Conservation (phyloP, 2,888 invertebrate species). For the Apamea anceps region DNA sequence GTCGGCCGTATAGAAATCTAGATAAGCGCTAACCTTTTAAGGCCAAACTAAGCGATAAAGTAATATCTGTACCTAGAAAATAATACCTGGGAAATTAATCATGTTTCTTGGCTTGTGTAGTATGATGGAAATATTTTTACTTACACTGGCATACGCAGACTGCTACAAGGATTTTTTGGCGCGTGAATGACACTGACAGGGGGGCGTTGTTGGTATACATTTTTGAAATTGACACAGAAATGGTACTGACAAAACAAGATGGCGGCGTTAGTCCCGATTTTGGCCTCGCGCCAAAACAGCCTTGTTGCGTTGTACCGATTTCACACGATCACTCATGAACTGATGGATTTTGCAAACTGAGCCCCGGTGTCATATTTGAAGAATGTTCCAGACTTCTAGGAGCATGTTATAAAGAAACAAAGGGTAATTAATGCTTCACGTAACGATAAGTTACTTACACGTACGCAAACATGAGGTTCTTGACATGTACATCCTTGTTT, state of each 20-base stretch:
- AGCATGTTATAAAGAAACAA: conserved; percentile 46
- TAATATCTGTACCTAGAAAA: conserved; percentile 13
- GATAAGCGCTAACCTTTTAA: conserved; percentile 49
- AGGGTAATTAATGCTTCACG: conserved; percentile 51
- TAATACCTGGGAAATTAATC: background rate
- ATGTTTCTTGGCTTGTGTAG: background rate
- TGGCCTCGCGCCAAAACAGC: background rate
- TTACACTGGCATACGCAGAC: background rate
- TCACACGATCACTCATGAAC: background rate
- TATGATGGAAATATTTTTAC: no score
- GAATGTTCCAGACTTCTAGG: conserved; percentile 33
- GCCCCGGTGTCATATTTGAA: conserved; percentile 53
- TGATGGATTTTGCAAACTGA: conserved; percentile 21
- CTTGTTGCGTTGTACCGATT: background rate
- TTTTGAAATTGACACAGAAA: background rate
- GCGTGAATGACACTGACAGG: background rate
- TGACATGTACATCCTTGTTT: conserved; percentile 32
- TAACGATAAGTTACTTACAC: conserved; percentile 27
- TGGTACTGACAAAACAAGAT: background rate
- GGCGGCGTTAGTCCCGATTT: background rate
- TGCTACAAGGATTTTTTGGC: background rate
- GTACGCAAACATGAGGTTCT: conserved; percentile 45
- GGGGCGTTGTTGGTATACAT: background rate
- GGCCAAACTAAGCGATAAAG: conserved; percentile 38
- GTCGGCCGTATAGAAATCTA: conserved; percentile 31